phyloP scores from a whole-genome alignment of 2,113 vertebrate species.

The Orientallactaga bullata region DNA sequence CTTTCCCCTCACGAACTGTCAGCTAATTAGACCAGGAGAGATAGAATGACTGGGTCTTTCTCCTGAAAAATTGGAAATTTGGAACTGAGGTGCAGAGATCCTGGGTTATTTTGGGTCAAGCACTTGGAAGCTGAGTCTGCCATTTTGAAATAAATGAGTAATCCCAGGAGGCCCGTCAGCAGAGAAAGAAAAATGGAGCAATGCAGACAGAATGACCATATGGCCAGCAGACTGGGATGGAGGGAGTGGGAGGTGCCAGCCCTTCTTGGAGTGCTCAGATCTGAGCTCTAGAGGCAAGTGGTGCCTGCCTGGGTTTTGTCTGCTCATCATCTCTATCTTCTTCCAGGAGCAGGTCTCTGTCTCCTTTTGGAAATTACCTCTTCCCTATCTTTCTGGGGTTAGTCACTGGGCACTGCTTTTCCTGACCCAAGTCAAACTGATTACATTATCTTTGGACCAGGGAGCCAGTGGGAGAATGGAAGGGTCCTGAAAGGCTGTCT shows the following conservation, averaged over 20 bases:
- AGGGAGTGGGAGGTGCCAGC: accelerated
- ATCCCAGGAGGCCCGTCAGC: conserved; percentile 4
- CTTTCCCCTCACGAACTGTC: background rate
- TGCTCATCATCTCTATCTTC: background rate
- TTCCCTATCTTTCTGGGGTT: background rate
- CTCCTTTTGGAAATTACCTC: background rate
- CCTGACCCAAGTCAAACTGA: background rate
- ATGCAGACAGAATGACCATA: background rate
- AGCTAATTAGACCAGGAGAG: conserved; percentile 18
- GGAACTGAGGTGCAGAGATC: background rate
- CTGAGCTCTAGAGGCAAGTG: background rate
- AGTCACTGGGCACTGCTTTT: background rate
- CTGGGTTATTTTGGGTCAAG: background rate
- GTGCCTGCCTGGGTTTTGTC: accelerated
- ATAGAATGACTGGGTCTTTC: background rate
- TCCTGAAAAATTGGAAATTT: conserved; percentile 2
- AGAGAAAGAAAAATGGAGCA: background rate
- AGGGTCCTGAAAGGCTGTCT: background rate
- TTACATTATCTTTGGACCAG: background rate
- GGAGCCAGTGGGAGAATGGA: background rate
- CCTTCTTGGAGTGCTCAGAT: background rate
- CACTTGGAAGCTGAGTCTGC: conserved; percentile 11
- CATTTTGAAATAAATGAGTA: conserved; percentile 20
- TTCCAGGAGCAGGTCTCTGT: background rate
- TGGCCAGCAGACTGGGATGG: background rate